phyloP scores from a whole-genome alignment of 2,888 invertebrate species.

The Trichacis sp. region DNA sequence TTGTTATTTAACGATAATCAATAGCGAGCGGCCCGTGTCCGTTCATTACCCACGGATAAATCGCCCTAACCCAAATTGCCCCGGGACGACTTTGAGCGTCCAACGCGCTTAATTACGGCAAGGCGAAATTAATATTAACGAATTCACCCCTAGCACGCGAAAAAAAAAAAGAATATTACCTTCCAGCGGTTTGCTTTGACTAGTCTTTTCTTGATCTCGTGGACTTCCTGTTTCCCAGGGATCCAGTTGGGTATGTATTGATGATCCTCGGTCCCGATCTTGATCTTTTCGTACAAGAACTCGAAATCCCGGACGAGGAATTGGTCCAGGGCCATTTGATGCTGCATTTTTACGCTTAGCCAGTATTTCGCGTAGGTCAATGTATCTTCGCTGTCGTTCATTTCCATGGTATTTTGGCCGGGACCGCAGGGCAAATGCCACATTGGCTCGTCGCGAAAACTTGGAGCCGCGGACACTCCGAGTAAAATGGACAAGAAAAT shows the following conservation, averaged over 20 bases:
- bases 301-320: constrained; percentile 63
- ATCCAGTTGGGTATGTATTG: constrained; percentile 68
- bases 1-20: constrained; percentile 68
- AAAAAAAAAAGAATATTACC: constrained; percentile 47
- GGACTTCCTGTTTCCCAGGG: constrained; percentile 61
- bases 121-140: constrained; percentile 17
- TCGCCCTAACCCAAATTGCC: not conserved
- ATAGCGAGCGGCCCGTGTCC: constrained; percentile 44
- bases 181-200: constrained; percentile 40
- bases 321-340: constrained; percentile 57
- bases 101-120: not conserved
- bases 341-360: constrained; percentile 56
- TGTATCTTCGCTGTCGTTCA: constrained; percentile 42
- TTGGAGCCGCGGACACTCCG: constrained; percentile 34
- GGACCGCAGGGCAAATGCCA: constrained; percentile 65
- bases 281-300: constrained; percentile 62
- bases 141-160: not conserved
- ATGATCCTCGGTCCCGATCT: constrained; percentile 59
- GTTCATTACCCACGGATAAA: not conserved
- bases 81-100: not conserved
- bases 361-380: constrained; percentile 40
- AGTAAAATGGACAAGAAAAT: constrained; percentile 6
- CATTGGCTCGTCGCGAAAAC: constrained; percentile 45
- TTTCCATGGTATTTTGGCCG: constrained; percentile 33
- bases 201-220: constrained; percentile 49